Base-by-base conservation (phyloP, 2,113 vertebrate species). In the Hippolais icterina region DNA sequence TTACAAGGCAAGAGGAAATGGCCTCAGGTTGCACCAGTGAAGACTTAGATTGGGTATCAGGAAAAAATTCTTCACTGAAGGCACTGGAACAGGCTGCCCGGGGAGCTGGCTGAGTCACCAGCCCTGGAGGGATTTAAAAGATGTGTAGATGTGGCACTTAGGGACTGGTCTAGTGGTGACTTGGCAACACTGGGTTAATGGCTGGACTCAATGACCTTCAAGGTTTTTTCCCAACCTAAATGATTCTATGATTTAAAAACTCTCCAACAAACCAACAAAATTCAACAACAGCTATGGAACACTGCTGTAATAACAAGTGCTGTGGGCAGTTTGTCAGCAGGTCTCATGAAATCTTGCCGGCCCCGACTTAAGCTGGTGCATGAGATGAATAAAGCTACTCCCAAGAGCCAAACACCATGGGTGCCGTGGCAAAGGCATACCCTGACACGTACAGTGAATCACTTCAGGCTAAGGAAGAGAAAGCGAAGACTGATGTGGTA, bases 401-500 rank as follows among this genome's bases (percentile, higher is more conserved):
- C 1, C 1, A 46, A 44, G 47, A 89, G 68, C 52, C 27, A 6
- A 56, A 72, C 53, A 8, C 16, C 69, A 3, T 0, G 9, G 22
- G 59, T 31, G 76, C 50, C 1, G 8, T 1, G 17, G 44, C 10
- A 39, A 66, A 81, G 83, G 59, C 47, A 13, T 3, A 25, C 31
- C 66, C 72, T 21, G 53, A 46, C 37, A 94, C 39, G 10, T 8
- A 35, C 19, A 12, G 41, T 22, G 89, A 94, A 65, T 82, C 75
- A 80, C 69, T 77, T 41, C 64, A 54, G 84, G 60, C 42, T 15
- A 18, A 76, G 59, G 82, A 92, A 95, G 79, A 79, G 95, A 96
- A 94, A 97, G 93, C 49, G 23, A 95, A 83, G 93, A 82, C 35
- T 70, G 82, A 57, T 17, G 70, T 61, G 50, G 75, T 13, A 61